Base-by-base conservation (phyloP, 2,888 invertebrate genomes). In the Tenthredo mesomela region DNA sequence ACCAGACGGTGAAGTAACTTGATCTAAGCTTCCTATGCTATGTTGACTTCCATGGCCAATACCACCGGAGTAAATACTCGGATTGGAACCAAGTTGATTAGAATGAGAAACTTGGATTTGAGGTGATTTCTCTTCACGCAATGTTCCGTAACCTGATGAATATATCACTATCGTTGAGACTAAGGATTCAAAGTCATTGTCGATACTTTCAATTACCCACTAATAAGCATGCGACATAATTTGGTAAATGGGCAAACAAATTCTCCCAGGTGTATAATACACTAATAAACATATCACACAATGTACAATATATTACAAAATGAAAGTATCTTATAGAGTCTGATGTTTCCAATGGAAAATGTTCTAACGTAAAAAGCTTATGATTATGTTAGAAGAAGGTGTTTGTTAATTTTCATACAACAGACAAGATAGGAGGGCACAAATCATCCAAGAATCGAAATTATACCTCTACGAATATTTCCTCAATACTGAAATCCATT, bases 91-190 rank as follows among this genome's bases (percentile, higher is more conserved):
- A 87, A 96, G 90, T 87, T 94, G 94, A 85, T 93, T 93, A 10
- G 92, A 91, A 85, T 92, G 91, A 3, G 91, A 91, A 29, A 92
- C 93, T 65, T 91, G 91, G 84, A 92, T 92, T 77, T 93, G 92
- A 0, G 95, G 94, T 84, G 95, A 94, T 84, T 95, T 93, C 86
- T 96, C 96, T 90, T 97, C 97, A 86, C 96, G 95, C 78, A 97
- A 92, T 0, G 97, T 96, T 1, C 97, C 97, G 89, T 97, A 97
- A 91, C 96, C 97, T 96, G 88, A 43, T n/a, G n/a, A 61, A 84
- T 82, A 18, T 58, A 85, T 70, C 15, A 70, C 18, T 6, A 9
- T 33, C 7, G 43, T 83, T 73, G 1, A 50, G 18, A 47, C 21
- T 10, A 73, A 73, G 58, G 0, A 73, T 40, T 25, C 15, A 10